Conservation (phyloP, 1,140 invertebrate genomes). For the Drosophila virilis region DNA sequence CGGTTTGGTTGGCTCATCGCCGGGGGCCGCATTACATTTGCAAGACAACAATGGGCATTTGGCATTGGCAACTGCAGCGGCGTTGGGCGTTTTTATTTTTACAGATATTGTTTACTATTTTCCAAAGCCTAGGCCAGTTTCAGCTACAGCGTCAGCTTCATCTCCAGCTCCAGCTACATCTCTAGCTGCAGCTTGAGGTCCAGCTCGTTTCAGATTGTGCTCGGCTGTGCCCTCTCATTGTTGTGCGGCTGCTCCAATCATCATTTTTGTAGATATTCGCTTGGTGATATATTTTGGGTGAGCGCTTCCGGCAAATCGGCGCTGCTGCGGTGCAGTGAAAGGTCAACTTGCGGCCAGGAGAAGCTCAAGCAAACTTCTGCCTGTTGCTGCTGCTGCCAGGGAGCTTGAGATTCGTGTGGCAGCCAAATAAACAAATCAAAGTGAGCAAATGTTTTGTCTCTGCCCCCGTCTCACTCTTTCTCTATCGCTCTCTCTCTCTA, state of each 20-base stretch:
- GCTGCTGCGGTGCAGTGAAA: slow-evolving; percentile 59
- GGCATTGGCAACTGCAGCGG: slow-evolving; percentile 59
- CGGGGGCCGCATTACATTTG: slow-evolving; percentile 69
- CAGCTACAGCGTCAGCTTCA: background rate
- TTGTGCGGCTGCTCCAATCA: slow-evolving; percentile 59
- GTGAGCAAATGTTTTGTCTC: slow-evolving; percentile 65
- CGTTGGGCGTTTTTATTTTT: slow-evolving; percentile 82
- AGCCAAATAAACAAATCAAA: slow-evolving; percentile 80
- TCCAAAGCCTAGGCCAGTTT: slow-evolving; percentile 5
- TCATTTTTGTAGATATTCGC: slow-evolving; percentile 73
- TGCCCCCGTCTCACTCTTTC: background rate
- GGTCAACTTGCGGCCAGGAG: slow-evolving; percentile 75
- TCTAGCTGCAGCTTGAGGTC: slow-evolving; percentile 13
- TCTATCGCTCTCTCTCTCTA: slow-evolving; percentile 6
- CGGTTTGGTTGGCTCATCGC: slow-evolving; percentile 36
- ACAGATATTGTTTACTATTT: slow-evolving; percentile 80
- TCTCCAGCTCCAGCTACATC: slow-evolving; percentile 14
- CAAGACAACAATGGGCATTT: slow-evolving; percentile 75
- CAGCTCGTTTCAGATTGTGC: slow-evolving; percentile 16
- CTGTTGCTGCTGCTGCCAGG: slow-evolving; percentile 56
- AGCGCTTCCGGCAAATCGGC: slow-evolving; percentile 77
- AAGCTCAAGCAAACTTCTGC: slow-evolving; percentile 58
- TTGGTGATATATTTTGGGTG: slow-evolving; percentile 81
- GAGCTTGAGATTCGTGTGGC: slow-evolving; percentile 70
- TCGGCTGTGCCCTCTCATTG: slow-evolving; percentile 52